These are phyloP conservation scores for Ailuropoda melanoleuca DNA, from an alignment of 2,113 vertebrate genomes.

Conservation along the genomic window DNA sequence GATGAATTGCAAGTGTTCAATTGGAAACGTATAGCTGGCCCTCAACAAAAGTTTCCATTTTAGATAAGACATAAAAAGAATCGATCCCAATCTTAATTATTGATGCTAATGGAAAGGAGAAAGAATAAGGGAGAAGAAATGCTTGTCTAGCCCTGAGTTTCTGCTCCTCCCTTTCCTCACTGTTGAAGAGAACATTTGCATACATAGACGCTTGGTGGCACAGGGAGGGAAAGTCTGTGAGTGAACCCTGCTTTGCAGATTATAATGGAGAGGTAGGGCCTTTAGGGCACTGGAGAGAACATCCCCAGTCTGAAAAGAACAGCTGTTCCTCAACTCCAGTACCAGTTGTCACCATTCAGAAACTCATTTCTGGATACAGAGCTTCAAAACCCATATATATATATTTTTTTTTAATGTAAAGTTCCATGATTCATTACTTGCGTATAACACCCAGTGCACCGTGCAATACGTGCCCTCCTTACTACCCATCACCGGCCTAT, in stretches of 20 bases:
- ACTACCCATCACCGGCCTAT: too few relatives aligned
- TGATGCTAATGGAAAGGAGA: background rate
- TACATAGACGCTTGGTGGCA: background rate
- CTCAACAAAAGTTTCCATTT: background rate
- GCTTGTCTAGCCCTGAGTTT: too few relatives aligned
- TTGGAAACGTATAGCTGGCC: background rate
- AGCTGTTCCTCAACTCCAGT: accelerated
- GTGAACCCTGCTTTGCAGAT: background rate
- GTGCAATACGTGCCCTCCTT: too few relatives aligned
- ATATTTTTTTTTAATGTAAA: too few relatives aligned
- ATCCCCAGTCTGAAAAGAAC: accelerated
- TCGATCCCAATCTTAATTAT: background rate
- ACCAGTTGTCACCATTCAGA: background rate
- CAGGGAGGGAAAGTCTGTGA: background rate
- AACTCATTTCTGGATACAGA: background rate
- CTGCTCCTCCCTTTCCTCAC: background rate
- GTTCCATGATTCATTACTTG: too few relatives aligned
- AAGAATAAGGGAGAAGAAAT: background rate
- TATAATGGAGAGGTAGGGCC: accelerated
- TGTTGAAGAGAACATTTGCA: background rate
- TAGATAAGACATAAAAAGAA: background rate
- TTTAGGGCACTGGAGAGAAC: background rate
- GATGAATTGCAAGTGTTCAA: background rate
- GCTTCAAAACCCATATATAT: background rate
- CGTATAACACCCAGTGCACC: too few relatives aligned